Percentiles rank a stretch among this genome's conserved stretches.
phyloP scores from a whole-genome alignment of 1,140 invertebrate species.

The Euborellia annulipes region DNA sequence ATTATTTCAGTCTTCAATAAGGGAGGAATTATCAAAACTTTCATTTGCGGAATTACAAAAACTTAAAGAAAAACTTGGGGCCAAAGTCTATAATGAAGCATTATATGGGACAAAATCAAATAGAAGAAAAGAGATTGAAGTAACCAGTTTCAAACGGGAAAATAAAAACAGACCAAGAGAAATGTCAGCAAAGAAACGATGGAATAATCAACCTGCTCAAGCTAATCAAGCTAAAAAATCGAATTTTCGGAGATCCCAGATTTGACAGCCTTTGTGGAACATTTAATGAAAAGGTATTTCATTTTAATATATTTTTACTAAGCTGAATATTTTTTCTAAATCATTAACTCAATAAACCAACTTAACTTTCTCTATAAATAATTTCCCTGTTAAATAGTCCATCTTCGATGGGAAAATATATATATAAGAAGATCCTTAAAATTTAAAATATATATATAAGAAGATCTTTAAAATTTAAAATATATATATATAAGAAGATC shows the following conservation, averaged over 20 bases:
- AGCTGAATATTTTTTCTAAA: not conserved
- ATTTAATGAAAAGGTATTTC: slow-evolving; percentile 43
- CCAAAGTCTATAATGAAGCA: slow-evolving; percentile 62
- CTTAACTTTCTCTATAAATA: slow-evolving; percentile 2
- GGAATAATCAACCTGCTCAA: slow-evolving; percentile 31
- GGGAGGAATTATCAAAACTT: slow-evolving; percentile 42
- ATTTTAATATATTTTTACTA: not conserved
- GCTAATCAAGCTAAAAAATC: slow-evolving; percentile 31
- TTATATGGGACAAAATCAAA: slow-evolving; percentile 45
- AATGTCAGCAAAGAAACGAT: slow-evolving; percentile 57
- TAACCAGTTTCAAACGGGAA: slow-evolving; percentile 8
- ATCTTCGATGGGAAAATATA: no score
- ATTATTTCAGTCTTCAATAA: slow-evolving; percentile 16
- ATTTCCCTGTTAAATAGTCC: slow-evolving; percentile 6
- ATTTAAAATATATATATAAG: no score
- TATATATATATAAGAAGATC: no score
- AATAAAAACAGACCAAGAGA: slow-evolving; percentile 42
- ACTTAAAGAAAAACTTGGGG: slow-evolving; percentile 59
- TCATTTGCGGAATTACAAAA: slow-evolving; percentile 65
- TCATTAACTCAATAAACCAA: not conserved
- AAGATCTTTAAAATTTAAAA: no score
- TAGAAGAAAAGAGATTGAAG: slow-evolving; percentile 24
- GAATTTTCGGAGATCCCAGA: slow-evolving; percentile 44
- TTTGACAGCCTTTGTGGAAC: slow-evolving; percentile 66
- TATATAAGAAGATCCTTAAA: no score